These are phyloP conservation scores for Epinotia ramella DNA, from an alignment of 2,888 invertebrate genomes.

Conservation along the genomic window DNA sequence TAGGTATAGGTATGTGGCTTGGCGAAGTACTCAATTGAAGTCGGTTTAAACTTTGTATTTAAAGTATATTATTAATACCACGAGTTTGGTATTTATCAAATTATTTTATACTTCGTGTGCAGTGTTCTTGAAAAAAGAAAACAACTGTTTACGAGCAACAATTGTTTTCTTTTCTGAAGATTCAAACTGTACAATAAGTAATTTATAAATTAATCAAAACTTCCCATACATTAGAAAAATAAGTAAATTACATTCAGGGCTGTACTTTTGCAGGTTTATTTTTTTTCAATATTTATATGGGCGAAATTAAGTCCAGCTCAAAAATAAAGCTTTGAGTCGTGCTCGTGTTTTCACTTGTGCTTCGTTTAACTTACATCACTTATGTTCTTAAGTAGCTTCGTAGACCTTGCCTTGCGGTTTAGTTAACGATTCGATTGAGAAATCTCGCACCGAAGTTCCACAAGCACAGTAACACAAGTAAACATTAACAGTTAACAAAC, in stretches of 20 bases:
- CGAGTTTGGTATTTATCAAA: no score
- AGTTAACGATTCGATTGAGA: slow-evolving; percentile 4
- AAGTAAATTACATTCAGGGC: no score
- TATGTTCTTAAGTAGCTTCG: background rate
- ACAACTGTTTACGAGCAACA: no score
- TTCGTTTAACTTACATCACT: background rate
- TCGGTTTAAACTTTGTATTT: no score
- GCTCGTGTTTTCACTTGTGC: background rate
- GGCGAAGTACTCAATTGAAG: no score
- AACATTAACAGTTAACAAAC: slow-evolving; percentile 38
- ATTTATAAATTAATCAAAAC: background rate
- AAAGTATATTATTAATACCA: no score
- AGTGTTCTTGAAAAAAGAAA: no score
- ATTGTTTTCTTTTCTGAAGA: no score
- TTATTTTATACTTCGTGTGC: no score
- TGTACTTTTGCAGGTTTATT: no score
- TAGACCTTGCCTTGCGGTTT: background rate
- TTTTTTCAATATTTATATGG: no score
- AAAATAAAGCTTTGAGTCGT: background rate
- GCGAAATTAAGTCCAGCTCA: background rate
- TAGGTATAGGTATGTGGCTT: no score
- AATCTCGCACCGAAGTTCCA: slow-evolving; percentile 12
- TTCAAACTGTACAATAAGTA: background rate
- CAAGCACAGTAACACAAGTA: slow-evolving; percentile 11
- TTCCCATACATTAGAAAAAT: background rate